Conservation (phyloP, 2,797 vertebrate genomes). For the Gobio occitaniae region DNA sequence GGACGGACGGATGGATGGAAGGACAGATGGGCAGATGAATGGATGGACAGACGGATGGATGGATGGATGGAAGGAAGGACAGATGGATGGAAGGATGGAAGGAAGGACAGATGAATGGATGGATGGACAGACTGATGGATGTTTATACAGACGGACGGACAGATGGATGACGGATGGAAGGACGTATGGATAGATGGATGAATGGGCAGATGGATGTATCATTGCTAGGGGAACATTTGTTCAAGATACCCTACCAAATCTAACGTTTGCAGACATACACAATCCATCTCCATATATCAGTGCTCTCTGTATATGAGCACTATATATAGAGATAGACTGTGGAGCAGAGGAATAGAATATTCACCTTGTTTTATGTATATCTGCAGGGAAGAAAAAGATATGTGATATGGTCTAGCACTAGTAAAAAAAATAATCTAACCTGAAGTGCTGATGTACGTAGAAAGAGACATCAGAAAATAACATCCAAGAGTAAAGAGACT, state of each 20-base stretch:
- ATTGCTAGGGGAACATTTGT: neutral
- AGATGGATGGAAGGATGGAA: neutral
- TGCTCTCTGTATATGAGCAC: neutral
- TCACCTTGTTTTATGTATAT: neutral
- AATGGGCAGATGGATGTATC: neutral
- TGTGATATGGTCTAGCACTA: conserved; percentile 10
- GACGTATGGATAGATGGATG: rapidly evolving
- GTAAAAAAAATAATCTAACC: neutral
- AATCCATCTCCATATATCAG: neutral
- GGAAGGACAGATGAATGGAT: neutral
- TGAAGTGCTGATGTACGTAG: neutral
- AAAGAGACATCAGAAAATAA: neutral
- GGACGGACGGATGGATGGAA: no score
- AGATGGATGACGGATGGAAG: no score
- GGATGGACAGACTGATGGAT: neutral
- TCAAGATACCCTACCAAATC: neutral
- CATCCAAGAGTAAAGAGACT: neutral
- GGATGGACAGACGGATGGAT: no score
- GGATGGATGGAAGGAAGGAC: no score
- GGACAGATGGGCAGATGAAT: no score
- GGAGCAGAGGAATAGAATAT: neutral
- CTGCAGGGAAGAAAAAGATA: neutral
- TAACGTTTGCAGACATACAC: neutral
- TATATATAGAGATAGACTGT: neutral
- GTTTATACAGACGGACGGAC: rapidly evolving